These are phyloP conservation scores for Tricholauxania praeusta DNA, from an alignment of 2,888 invertebrate species.

Conservation along the genomic window DNA sequence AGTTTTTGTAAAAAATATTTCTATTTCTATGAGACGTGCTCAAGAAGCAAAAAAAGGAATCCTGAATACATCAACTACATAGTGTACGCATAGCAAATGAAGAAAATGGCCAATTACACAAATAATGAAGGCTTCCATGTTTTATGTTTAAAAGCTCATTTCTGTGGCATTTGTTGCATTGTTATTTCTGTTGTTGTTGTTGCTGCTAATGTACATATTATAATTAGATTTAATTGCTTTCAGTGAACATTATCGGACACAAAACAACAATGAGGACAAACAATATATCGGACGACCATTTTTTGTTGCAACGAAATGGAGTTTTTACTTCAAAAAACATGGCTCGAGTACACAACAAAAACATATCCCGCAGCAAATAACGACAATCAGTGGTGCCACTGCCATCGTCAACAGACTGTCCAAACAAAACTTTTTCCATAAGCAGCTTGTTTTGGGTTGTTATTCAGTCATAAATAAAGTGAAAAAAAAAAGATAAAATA, in stretches of 20 bases:
- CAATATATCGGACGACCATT: slow-evolving; percentile 31
- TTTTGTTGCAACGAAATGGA: not conserved
- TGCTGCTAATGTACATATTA: slow-evolving; percentile 45
- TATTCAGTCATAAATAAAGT: slow-evolving; percentile 22
- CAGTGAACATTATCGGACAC: slow-evolving; percentile 48
- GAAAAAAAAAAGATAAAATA: not conserved
- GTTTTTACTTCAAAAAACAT: slow-evolving; percentile 32
- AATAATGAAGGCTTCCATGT: not conserved
- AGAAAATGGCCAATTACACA: no score
- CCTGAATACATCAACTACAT: no score
- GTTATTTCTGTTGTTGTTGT: slow-evolving; percentile 12
- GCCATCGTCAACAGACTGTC: slow-evolving; percentile 9
- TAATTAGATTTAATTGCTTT: slow-evolving; percentile 53
- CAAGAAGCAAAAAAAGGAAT: no score
- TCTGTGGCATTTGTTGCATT: not conserved
- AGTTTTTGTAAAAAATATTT: no score
- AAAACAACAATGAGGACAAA: slow-evolving; percentile 23
- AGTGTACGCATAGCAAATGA: no score
- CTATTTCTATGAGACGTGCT: no score
- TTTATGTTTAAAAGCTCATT: slow-evolving; percentile 12
- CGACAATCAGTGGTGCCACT: not conserved
- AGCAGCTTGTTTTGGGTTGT: slow-evolving; percentile 23
- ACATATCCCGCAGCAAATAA: not conserved
- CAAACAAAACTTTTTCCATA: slow-evolving; percentile 22
- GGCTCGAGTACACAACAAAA: slow-evolving; percentile 47